Base-by-base conservation (phyloP, 2,888 invertebrate genomes). In the Itoplectis maculator region DNA sequence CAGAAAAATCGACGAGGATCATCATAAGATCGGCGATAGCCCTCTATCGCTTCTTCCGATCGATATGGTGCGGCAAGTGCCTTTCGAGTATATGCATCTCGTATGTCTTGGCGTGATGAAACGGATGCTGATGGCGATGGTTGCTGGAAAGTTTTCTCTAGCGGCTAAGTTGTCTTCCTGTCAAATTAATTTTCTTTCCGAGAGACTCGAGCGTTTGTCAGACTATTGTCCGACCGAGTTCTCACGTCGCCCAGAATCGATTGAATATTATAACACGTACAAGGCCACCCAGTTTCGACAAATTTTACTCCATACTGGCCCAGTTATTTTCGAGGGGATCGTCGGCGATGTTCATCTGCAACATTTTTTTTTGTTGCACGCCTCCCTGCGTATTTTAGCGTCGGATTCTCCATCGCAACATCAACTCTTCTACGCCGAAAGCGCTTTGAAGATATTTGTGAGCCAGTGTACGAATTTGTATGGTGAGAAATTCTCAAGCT, bases 261-360 rank as follows among this genome's bases (percentile, higher is more conserved):
- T 88, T 15, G 54, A 78, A 42, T 76, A 86, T 42, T 84, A 79
- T 40, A 76, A 78, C 42, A 20, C 69, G 13, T 88, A 82, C 42
- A 87, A 87, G n/a, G n/a, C n/a, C 4, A 88, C 88, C 11, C 87
- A 89, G 79, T 83, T 87, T 11, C 74, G 88, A 29, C 84, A 82
- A 37, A 78, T 89, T 29, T 63, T 87, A 15, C 42, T 87, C 20
- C 88, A 88, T 65, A 83, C 87, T 40, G 89, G 89, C 9, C 81
- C 85, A 20, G 79, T 85, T 15, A 77, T 87, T 29, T 76, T 89
- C 13, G 63, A 74, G 54, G 79, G 74, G 18, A 72, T 86, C 74
- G 54, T 88, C 15, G 61, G 70, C 15, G 49, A 74, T 15, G 65
- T 82, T 9, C 45, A 77, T 15, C 88, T 88, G 69, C 45, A 80